A percentile compares a stretch with the other conserved stretches of the same genome.
These are phyloP conservation scores for Pipistrellus nathusii DNA, from an alignment of 2,797 vertebrate genomes.

Conservation along the genomic window DNA sequence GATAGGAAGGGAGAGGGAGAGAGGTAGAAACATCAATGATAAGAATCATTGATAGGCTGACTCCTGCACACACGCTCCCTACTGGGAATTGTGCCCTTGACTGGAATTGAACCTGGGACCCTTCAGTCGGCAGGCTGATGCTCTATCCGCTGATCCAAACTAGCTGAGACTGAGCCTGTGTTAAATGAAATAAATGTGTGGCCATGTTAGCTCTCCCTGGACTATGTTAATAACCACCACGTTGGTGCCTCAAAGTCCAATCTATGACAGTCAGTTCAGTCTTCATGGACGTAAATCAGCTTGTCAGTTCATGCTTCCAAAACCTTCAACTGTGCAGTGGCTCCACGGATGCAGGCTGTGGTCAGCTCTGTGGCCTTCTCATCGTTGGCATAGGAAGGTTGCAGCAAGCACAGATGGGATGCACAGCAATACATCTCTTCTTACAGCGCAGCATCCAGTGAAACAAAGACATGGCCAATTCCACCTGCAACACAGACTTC, in stretches of 20 bases:
- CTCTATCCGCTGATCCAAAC: no score
- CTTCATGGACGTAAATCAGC: not conserved
- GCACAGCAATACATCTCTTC: not conserved
- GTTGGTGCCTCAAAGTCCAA: not conserved
- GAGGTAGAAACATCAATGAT: no score
- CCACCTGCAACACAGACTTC: not conserved
- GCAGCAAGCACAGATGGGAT: not conserved
- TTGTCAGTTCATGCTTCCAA: not conserved
- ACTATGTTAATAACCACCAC: not conserved
- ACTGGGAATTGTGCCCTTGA: no score
- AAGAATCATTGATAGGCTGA: no score
- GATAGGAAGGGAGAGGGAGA: no score
- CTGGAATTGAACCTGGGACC: no score
- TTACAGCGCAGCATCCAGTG: not conserved
- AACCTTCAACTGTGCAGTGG: not conserved
- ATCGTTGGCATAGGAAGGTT: not conserved
- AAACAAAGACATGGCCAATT: not conserved
- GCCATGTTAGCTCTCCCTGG: constrained; percentile 28
- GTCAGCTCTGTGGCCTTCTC: not conserved
- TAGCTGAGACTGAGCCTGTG: not conserved
- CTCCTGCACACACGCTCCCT: no score
- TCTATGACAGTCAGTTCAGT: not conserved
- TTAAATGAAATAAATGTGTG: constrained; percentile 38
- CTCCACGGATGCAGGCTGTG: not conserved
- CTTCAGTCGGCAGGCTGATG: no score